Evolutionary conservation across 2,113 vertebrate species (phyloP).

Genomic region (Lonchura striata): DNA sequence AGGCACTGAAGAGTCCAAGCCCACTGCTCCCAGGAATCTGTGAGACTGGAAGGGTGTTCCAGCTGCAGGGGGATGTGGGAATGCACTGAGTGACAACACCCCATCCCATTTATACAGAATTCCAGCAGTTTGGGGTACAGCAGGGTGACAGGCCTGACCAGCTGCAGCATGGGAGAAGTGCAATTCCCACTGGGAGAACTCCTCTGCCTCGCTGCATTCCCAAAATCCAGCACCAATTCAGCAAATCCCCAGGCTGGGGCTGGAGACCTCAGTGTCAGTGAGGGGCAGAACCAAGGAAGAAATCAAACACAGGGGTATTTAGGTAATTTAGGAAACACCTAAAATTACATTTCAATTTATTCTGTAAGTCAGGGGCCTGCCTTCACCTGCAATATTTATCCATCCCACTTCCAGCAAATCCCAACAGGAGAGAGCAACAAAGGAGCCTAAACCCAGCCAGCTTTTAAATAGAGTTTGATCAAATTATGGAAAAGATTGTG

Average conservation of each 20-base stretch:
- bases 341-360: neutral
- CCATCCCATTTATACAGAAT: neutral
- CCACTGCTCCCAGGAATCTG: no score
- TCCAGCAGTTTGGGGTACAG: neutral
- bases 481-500: neutral
- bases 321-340: neutral
- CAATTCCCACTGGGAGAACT: neutral
- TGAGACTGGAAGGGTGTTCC: neutral
- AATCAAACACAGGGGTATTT: neutral
- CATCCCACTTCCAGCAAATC: neutral
- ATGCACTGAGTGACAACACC: no score
- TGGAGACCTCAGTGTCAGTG: neutral
- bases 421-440: neutral
- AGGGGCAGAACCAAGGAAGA: neutral
- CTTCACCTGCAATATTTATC: neutral
- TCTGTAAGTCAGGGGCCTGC: neutral
- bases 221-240: accelerated
- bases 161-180: neutral
- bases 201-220: neutral
- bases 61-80: neutral
- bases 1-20: neutral
- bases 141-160: neutral
- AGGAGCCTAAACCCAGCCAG: neutral
- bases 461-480: neutral
- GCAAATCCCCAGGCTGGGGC: neutral